A percentile compares a stretch with the other conserved stretches of the same genome.
Evolutionary conservation across 37 sponge, comb jelly and placozoan species (phyloP).

Genomic region (Chondrilla cf. caribensis): DNA sequence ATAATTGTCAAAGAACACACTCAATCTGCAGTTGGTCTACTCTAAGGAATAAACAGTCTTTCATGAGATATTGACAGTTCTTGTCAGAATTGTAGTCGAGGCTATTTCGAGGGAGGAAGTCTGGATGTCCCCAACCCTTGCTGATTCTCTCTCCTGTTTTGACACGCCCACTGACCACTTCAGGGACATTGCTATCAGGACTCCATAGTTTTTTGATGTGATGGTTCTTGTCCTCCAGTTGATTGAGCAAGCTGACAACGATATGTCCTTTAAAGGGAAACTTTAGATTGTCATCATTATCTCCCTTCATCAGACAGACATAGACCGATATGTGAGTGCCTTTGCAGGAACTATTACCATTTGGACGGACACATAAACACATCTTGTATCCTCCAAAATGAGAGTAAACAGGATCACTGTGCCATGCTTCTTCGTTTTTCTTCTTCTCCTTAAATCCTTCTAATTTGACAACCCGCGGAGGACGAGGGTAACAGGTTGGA

Average conservation of each 20-base stretch:
- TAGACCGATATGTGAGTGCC: neutral
- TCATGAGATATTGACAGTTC: neutral
- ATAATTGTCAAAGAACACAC: no score
- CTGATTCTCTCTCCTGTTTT: neutral
- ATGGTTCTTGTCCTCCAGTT: neutral
- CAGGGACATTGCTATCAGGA: neutral
- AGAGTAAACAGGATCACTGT: constrained; percentile 3
- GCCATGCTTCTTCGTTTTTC: neutral
- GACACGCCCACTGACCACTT: neutral
- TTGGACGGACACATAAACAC: neutral
- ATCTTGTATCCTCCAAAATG: neutral
- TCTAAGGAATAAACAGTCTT: constrained; percentile 16
- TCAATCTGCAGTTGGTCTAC: neutral
- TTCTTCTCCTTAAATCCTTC: neutral
- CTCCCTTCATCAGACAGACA: neutral
- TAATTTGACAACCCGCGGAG: neutral
- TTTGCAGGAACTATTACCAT: neutral
- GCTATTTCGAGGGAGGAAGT: neutral
- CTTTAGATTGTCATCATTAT: constrained; percentile 8
- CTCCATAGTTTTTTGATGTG: neutral
- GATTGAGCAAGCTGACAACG: constrained; percentile 9
- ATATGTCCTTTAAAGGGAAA: neutral
- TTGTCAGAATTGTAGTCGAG: neutral
- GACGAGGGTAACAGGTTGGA: neutral
- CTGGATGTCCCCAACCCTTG: neutral